Conservation (phyloP, 2,113 vertebrate species). For the Circaetus cinerascens region DNA sequence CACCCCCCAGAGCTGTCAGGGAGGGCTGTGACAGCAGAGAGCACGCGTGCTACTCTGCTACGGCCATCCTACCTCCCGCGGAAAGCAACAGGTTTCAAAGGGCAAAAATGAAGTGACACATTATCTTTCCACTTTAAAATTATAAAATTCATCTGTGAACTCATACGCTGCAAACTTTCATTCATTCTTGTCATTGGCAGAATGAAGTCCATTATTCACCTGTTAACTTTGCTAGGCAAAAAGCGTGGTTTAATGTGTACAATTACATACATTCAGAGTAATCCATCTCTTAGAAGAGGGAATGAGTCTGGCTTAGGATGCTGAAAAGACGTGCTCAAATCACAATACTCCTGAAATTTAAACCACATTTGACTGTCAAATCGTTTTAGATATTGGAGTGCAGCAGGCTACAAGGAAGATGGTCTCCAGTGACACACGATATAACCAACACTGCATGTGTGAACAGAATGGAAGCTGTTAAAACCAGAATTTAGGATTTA, state of each 20-base stretch:
- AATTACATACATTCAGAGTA: not conserved
- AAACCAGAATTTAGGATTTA: not conserved
- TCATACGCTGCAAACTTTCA: not conserved
- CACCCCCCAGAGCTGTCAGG: not conserved
- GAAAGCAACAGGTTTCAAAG: not conserved
- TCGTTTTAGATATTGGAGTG: not conserved
- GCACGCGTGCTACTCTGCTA: rapidly evolving
- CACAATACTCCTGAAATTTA: not conserved
- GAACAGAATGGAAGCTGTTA: not conserved
- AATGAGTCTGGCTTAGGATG: not conserved
- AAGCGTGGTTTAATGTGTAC: not conserved
- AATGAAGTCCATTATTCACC: not conserved
- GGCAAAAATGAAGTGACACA: not conserved
- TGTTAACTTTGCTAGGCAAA: not conserved
- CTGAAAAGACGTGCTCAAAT: not conserved
- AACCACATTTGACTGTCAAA: not conserved
- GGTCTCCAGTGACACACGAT: not conserved
- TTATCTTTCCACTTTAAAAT: not conserved
- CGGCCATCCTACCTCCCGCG: rapidly evolving
- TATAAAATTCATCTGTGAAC: not conserved
- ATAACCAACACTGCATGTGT: too few relatives aligned
- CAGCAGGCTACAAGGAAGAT: not conserved
- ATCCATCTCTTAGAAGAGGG: not conserved
- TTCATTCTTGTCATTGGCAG: not conserved
- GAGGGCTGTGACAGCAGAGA: not conserved